Percentiles rank a stretch among this genome's conserved stretches.
Conservation (phyloP, 2,888 invertebrate genomes). For the Lithophane semibrunnea region DNA sequence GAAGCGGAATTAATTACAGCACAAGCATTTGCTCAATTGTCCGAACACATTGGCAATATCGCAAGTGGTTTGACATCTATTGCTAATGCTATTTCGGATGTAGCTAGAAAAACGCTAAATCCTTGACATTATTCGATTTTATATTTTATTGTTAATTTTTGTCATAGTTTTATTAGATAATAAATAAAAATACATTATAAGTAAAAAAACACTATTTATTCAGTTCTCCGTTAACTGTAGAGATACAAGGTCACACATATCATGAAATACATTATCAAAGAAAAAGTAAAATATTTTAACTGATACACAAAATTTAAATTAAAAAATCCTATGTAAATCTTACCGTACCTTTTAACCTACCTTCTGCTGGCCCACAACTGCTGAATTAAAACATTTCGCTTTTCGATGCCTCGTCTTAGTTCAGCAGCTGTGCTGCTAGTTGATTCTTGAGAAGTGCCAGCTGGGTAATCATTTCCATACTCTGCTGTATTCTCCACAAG, state of each 20-base stretch:
- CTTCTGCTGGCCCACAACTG: too few species aligned
- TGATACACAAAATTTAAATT: too few species aligned
- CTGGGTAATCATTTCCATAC: background rate
- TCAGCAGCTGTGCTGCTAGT: background rate
- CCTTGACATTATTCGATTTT: background rate
- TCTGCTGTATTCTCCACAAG: background rate
- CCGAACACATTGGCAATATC: background rate
- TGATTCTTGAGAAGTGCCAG: background rate
- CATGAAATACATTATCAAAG: background rate
- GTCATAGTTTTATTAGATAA: too few species aligned
- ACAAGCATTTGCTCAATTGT: background rate
- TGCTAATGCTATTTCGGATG: constrained; percentile 15
- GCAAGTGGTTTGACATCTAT: constrained; percentile 1
- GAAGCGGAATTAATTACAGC: constrained; percentile 4
- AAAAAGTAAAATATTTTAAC: too few species aligned
- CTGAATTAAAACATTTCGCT: background rate
- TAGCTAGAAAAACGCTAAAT: constrained; percentile 19
- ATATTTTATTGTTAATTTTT: too few species aligned
- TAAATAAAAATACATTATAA: too few species aligned
- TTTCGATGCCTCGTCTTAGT: background rate
- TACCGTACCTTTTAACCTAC: background rate
- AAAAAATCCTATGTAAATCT: background rate
- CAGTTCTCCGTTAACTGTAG: background rate
- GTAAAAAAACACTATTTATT: too few species aligned
- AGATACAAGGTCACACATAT: background rate